A percentile compares a stretch with the other conserved stretches of the same genome.
Evolutionary conservation across 2,113 vertebrate species (phyloP).

Genomic region (Damaliscus lunatus): DNA sequence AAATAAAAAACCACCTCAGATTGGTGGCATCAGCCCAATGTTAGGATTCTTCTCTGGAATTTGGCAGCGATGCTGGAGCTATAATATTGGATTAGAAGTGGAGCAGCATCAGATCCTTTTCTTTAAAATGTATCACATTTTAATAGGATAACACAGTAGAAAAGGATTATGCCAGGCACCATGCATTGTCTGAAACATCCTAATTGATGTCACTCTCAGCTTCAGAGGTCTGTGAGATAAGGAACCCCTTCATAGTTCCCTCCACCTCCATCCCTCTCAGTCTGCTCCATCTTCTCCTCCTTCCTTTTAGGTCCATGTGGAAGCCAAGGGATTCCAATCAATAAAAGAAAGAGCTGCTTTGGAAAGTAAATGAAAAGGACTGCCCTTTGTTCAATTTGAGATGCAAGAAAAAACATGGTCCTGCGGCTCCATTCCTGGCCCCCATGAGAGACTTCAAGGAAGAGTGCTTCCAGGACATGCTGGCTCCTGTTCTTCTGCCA

Average conservation of each 20-base stretch:
- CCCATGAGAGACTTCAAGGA: background rate
- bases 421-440: background rate
- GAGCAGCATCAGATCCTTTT: background rate
- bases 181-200: background rate
- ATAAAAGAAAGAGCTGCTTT: background rate
- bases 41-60: background rate
- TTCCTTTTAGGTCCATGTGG: background rate
- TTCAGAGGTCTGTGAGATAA: background rate
- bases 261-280: background rate
- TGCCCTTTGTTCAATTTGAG: background rate
- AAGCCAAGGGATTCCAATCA: background rate
- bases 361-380: background rate
- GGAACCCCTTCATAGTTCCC: background rate
- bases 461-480: background rate
- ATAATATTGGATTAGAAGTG: constrained; percentile 22
- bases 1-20: background rate
- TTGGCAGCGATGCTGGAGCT: background rate
- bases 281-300: background rate
- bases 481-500: background rate
- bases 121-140: constrained; percentile 41
- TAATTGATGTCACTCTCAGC: constrained; percentile 22
- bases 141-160: constrained; percentile 40
- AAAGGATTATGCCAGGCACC: background rate
- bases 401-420: background rate
- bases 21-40: background rate